phyloP scores from a whole-genome alignment of 1,140 invertebrate genomes.

The Bathynomus jamesi region DNA sequence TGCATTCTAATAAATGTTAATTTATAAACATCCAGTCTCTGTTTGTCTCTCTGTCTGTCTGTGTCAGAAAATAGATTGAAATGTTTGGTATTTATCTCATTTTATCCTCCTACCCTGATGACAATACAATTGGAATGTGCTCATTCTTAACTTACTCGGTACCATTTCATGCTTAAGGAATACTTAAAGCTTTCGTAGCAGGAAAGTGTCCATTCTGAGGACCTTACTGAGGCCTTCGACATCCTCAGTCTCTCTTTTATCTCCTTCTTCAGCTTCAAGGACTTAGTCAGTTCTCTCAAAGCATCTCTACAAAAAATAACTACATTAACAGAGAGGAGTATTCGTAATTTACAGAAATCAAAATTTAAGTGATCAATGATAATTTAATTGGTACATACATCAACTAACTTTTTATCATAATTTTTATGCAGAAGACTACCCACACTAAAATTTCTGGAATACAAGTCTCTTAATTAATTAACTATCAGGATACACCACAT shows the following conservation, averaged over 20 bases:
- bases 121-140: neutral
- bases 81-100: too few relatives aligned
- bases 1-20: too few relatives aligned
- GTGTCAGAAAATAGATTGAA: too few relatives aligned
- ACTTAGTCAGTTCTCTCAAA: neutral
- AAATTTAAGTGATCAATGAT: neutral
- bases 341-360: neutral
- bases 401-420: too few relatives aligned
- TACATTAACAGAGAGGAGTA: neutral
- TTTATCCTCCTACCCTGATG: too few relatives aligned
- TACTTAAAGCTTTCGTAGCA: neutral
- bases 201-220: neutral
- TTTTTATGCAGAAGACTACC: too few relatives aligned
- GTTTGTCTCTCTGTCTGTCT: too few relatives aligned
- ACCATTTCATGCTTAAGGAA: neutral
- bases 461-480: too few relatives aligned
- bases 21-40: too few relatives aligned
- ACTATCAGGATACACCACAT: too few relatives aligned
- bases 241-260: neutral
- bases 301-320: neutral
- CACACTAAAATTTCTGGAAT: too few relatives aligned
- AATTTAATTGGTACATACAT: too few relatives aligned
- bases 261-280: neutral
- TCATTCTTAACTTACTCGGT: neutral
- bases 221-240: neutral